Base-by-base conservation (phyloP, 1,140 invertebrate species). In the Brachionus angularis region DNA sequence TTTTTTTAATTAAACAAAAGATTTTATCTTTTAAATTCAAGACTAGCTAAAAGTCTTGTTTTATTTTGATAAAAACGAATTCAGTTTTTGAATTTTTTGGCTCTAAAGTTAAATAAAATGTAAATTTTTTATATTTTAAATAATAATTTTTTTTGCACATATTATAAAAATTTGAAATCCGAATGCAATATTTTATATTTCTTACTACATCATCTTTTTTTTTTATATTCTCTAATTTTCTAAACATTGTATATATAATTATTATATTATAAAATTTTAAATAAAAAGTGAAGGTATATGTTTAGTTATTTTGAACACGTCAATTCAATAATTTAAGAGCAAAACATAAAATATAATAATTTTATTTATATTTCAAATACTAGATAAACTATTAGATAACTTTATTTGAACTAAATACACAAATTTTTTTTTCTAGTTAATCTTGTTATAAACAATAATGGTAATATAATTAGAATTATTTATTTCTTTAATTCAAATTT, bases 161-260 rank as follows among this genome's bases (percentile, higher is more conserved):
- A 58, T 58, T 23, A 58, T 58, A 42, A 58, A 58, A 58, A 18
- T n/a, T n/a, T n/a, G n/a, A n/a, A n/a, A n/a, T n/a, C n/a, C n/a
- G n/a, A n/a, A n/a, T n/a, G n/a, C n/a, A n/a, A n/a, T n/a, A n/a
- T n/a, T n/a, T n/a, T n/a, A n/a, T n/a, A n/a, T n/a, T n/a, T n/a
- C n/a, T n/a, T n/a, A n/a, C n/a, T n/a, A n/a, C n/a, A n/a, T n/a
- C n/a, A n/a, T n/a, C n/a, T n/a, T n/a, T n/a, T n/a, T 36, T 58
- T 36, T 58, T n/a, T 29, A 39, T 25, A 10, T 10, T 58, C 14
- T 27, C 18, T 23, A 39, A 29, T 29, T 39, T 21, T 16, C n/a
- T 55, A 16, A 31, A 55, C 52, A 33, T 55, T 16, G 27, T 33
- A 16, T 34, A 34, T 33, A 58, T 58, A 21, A 58, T 42, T 42